phyloP scores from a whole-genome alignment of 1,140 invertebrate genomes.

The Teleogryllus occipitalis region DNA sequence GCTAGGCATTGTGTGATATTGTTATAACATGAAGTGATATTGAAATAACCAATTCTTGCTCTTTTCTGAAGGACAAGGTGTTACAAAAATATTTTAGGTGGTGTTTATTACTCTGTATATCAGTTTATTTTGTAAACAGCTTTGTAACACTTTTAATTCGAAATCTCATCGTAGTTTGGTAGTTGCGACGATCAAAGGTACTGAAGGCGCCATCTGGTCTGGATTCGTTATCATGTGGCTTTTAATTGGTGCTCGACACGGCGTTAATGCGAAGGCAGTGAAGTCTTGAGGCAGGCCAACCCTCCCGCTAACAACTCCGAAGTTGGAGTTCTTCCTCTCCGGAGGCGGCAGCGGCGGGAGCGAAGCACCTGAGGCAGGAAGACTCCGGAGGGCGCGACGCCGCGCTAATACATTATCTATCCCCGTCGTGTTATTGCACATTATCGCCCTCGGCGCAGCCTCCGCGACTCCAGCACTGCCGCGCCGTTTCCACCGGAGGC shows the following conservation, averaged over 20 bases:
- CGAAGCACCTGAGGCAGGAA: not conserved
- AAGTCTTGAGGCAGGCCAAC: not conserved
- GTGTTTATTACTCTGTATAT: too few species aligned
- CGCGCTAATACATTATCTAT: not conserved
- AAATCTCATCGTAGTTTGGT: too few species aligned
- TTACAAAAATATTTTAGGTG: too few species aligned
- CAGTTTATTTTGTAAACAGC: too few species aligned
- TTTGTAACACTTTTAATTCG: too few species aligned
- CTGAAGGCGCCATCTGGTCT: too few species aligned
- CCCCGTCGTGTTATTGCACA: conserved; percentile 3
- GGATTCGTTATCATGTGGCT: not conserved
- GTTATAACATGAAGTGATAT: too few species aligned
- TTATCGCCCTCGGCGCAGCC: not conserved
- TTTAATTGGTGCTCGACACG: not conserved
- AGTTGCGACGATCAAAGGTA: too few species aligned
- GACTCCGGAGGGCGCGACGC: not conserved
- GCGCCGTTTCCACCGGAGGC: not conserved
- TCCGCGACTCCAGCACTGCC: not conserved
- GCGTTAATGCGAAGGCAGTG: not conserved
- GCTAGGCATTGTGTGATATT: too few species aligned
- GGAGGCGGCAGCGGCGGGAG: too few species aligned
- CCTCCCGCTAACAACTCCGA: not conserved
- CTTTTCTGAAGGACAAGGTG: too few species aligned
- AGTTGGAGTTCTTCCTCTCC: not conserved
- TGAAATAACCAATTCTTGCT: too few species aligned